Percentiles rank a stretch among this genome's conserved stretches.
Conservation (phyloP, 2,113 vertebrate genomes). For the Eurypyga helias region DNA sequence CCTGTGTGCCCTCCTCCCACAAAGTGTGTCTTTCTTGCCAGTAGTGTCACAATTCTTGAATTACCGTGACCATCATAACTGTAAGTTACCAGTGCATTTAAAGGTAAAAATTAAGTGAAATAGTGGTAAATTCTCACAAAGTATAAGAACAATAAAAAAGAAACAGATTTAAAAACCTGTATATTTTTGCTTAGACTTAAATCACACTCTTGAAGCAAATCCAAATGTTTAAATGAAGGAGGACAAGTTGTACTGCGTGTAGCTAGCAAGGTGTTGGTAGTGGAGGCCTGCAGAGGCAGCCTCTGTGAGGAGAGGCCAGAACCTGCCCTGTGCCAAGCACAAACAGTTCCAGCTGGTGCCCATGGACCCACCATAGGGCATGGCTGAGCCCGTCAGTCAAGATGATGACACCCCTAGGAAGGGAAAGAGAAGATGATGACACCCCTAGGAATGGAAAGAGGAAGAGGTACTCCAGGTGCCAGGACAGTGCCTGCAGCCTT, state of each 20-base stretch:
- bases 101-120: neutral
- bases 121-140: neutral
- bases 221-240: neutral
- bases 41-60: neutral
- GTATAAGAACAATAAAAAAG: neutral
- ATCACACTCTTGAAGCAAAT: neutral
- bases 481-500: neutral
- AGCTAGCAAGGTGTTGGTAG: neutral
- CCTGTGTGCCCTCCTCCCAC: neutral
- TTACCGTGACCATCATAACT: neutral
- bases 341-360: neutral
- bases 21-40: neutral
- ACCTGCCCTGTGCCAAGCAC: neutral
- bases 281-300: fast-evolving
- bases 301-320: neutral
- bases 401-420: neutral
- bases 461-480: neutral
- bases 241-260: neutral
- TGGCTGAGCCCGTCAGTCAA: neutral
- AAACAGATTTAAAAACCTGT: neutral
- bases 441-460: no score
- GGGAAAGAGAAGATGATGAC: neutral
- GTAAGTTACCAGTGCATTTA: fast-evolving
- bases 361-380: no score
- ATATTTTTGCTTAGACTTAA: neutral